phyloP scores from a whole-genome alignment of 2,113 vertebrate genomes.

The Nematolebias whitei region DNA sequence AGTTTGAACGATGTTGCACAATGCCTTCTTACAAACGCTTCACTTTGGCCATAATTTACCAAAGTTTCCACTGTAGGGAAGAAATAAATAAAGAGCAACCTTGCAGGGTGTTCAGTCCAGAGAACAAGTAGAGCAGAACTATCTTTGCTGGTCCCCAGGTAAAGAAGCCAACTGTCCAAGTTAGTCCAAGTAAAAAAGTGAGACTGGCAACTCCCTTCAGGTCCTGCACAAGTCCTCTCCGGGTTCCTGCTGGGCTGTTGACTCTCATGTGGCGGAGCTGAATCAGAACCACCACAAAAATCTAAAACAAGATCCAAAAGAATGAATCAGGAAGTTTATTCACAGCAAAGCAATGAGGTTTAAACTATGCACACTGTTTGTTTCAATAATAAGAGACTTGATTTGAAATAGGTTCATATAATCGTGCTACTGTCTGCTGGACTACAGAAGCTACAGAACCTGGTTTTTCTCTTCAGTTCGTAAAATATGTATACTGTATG shows the following conservation, averaged over 20 bases:
- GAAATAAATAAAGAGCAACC: constrained; percentile 65
- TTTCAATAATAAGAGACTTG: neutral
- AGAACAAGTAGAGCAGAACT: constrained; percentile 87
- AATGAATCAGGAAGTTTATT: neutral
- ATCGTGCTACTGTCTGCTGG: no score
- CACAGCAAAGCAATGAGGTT: no score
- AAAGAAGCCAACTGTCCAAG: constrained; percentile 87
- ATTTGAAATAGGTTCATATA: neutral
- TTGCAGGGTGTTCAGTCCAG: constrained; percentile 89
- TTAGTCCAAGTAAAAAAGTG: constrained; percentile 88
- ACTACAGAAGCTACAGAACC: no score
- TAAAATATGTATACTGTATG: no score
- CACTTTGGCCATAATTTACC: neutral
- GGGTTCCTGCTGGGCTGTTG: constrained; percentile 74
- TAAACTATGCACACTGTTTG: neutral
- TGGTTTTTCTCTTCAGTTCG: no score
- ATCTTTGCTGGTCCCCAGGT: constrained; percentile 82
- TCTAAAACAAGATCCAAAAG: constrained; percentile 29
- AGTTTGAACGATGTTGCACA: no score
- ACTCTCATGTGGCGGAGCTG: constrained; percentile 83
- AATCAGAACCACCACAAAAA: constrained; percentile 87
- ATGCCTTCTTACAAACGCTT: no score
- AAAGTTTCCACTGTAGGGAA: neutral
- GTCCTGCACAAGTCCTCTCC: constrained; percentile 75
- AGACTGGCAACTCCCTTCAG: constrained; percentile 85